Percentiles rank a stretch among this genome's conserved stretches.
These are phyloP conservation scores for Probosciger aterrimus DNA, from an alignment of 2,113 vertebrate species.

Conservation along the genomic window DNA sequence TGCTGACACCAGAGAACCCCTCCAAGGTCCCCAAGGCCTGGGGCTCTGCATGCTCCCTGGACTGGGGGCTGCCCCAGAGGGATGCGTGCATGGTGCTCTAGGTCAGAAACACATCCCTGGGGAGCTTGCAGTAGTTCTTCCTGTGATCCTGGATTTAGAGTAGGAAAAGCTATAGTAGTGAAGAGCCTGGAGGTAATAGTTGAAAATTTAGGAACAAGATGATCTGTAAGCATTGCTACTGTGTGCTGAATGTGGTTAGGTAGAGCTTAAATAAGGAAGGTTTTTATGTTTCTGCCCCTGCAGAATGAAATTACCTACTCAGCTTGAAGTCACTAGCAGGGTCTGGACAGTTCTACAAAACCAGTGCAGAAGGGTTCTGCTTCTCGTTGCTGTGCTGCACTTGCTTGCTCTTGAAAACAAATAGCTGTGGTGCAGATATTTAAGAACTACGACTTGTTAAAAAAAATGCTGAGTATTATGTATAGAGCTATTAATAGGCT, in stretches of 20 bases:
- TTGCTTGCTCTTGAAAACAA: background rate
- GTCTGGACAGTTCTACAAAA: background rate
- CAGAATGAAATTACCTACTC: background rate
- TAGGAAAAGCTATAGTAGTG: background rate
- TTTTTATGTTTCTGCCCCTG: background rate
- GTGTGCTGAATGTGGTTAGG: background rate
- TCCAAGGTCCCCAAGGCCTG: background rate
- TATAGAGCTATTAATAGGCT: background rate
- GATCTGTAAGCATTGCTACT: background rate
- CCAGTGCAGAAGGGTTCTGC: background rate
- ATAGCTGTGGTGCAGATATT: background rate
- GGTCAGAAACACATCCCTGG: background rate
- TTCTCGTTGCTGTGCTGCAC: background rate
- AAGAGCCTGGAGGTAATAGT: background rate
- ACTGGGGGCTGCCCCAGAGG: background rate
- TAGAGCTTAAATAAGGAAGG: background rate
- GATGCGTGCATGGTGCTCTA: rapidly evolving
- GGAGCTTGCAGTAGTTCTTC: background rate
- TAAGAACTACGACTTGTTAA: background rate
- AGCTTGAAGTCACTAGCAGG: background rate
- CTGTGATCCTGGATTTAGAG: background rate
- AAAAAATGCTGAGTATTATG: background rate
- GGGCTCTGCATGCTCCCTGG: background rate
- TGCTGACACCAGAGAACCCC: background rate
- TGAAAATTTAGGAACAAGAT: background rate